phyloP scores from a whole-genome alignment of 2,888 invertebrate species.

The Cetonia aurata region DNA sequence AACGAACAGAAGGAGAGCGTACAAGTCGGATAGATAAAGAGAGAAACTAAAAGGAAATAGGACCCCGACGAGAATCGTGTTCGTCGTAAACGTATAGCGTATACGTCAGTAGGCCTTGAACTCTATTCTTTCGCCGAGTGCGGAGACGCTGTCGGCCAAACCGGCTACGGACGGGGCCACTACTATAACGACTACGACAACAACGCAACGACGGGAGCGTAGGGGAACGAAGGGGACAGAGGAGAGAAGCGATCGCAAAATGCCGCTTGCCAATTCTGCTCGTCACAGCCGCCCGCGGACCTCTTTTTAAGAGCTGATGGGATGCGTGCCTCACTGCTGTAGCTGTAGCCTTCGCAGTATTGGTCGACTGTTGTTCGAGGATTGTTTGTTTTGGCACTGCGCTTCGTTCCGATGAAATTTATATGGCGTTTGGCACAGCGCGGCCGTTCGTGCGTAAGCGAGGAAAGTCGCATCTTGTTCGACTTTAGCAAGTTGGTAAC shows the following conservation, averaged over 20 bases:
- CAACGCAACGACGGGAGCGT: constrained; percentile 16
- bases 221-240: constrained; percentile 32
- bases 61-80: constrained; percentile 44
- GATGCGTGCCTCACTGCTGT: too few relatives aligned
- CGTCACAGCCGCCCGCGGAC: constrained; percentile 12
- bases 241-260: constrained; percentile 26
- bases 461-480: too few relatives aligned
- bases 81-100: constrained; percentile 44
- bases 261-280: constrained; percentile 33
- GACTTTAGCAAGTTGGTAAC: too few relatives aligned
- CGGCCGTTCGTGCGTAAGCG: too few relatives aligned
- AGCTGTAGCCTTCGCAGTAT: too few relatives aligned
- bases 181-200: constrained; percentile 9
- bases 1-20: not conserved
- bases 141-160: constrained; percentile 46
- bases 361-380: too few relatives aligned
- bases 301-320: not conserved
- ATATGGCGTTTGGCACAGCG: too few relatives aligned
- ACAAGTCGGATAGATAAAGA: not conserved
- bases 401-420: too few relatives aligned
- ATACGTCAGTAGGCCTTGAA: constrained; percentile 60
- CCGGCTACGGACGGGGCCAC: constrained; percentile 6
- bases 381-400: too few relatives aligned
- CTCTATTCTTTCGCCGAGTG: constrained; percentile 54
- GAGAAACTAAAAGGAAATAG: constrained; percentile 3